These are phyloP conservation scores for Pitangus sulphuratus DNA, from an alignment of 2,797 vertebrate genomes.

Conservation along the genomic window DNA sequence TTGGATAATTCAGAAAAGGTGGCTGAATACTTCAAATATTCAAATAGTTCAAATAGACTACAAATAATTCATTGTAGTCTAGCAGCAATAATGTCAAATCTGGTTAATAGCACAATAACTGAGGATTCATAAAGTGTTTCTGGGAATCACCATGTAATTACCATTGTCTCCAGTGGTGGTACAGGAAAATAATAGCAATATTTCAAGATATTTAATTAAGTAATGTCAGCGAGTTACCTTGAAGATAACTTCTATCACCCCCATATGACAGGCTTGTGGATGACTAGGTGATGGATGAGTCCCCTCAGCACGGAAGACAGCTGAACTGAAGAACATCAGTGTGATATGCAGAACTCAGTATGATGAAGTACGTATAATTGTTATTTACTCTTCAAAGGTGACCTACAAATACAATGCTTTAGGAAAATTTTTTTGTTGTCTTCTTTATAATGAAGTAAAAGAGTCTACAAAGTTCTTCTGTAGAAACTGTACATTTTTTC, in stretches of 20 bases:
- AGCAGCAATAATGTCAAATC: slow-evolving; percentile 10
- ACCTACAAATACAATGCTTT: neutral
- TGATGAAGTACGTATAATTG: slow-evolving; percentile 26
- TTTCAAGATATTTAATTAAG: slow-evolving; percentile 69
- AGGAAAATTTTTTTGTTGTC: neutral
- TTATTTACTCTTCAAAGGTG: slow-evolving; percentile 46
- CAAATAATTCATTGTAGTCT: neutral
- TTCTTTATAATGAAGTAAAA: neutral
- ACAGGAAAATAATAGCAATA: slow-evolving; percentile 56
- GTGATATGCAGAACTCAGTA: neutral
- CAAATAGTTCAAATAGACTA: too few species aligned
- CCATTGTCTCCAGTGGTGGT: slow-evolving; percentile 16
- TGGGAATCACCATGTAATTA: slow-evolving; percentile 52
- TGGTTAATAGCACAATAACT: slow-evolving; percentile 25
- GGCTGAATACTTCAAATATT: neutral
- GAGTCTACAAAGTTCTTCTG: neutral
- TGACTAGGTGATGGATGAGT: slow-evolving; percentile 50
- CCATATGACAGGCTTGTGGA: slow-evolving; percentile 14
- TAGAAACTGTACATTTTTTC: neutral
- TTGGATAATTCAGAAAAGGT: neutral
- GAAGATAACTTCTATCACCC: slow-evolving; percentile 50
- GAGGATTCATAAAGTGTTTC: slow-evolving; percentile 48
- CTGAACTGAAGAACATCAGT: neutral
- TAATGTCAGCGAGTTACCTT: slow-evolving; percentile 58
- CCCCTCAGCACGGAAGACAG: slow-evolving; percentile 23